Percentiles rank a stretch among this genome's conserved stretches.
Conservation (phyloP, 2,797 vertebrate genomes). For the Apodemus agrarius region DNA sequence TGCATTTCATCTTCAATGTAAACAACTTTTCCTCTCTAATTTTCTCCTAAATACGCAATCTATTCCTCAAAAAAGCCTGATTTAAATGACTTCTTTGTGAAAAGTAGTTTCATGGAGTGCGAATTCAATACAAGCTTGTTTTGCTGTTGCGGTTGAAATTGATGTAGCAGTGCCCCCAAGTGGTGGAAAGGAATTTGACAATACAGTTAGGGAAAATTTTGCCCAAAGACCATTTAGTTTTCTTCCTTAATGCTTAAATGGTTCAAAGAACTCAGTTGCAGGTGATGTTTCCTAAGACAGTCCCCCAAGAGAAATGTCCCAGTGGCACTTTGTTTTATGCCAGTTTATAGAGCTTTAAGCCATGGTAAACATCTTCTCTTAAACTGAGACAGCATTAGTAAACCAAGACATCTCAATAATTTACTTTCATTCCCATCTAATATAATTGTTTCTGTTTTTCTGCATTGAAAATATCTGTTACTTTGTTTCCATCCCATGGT, state of each 20-base stretch:
- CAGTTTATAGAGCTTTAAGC: slow-evolving; percentile 34
- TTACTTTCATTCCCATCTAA: slow-evolving; percentile 3
- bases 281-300: neutral
- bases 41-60: slow-evolving; percentile 44
- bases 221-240: neutral
- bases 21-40: slow-evolving; percentile 55
- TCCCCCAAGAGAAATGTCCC: neutral
- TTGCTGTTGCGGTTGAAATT: neutral
- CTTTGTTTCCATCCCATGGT: neutral
- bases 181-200: slow-evolving; percentile 70
- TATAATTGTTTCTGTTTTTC: slow-evolving; percentile 12
- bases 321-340: neutral
- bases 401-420: neutral
- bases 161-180: slow-evolving; percentile 80
- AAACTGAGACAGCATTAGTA: slow-evolving; percentile 40
- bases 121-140: neutral
- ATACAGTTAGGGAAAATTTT: slow-evolving; percentile 33
- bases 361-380: neutral
- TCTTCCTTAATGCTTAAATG: slow-evolving; percentile 22
- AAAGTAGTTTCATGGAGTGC: neutral
- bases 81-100: slow-evolving; percentile 56
- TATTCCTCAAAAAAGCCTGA: slow-evolving; percentile 55
- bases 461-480: slow-evolving; percentile 29
- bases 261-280: slow-evolving; percentile 7
- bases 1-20: slow-evolving; percentile 60